Evolutionary conservation across 2,113 vertebrate species (phyloP).

Genomic region (Paralichthys olivaceus): DNA sequence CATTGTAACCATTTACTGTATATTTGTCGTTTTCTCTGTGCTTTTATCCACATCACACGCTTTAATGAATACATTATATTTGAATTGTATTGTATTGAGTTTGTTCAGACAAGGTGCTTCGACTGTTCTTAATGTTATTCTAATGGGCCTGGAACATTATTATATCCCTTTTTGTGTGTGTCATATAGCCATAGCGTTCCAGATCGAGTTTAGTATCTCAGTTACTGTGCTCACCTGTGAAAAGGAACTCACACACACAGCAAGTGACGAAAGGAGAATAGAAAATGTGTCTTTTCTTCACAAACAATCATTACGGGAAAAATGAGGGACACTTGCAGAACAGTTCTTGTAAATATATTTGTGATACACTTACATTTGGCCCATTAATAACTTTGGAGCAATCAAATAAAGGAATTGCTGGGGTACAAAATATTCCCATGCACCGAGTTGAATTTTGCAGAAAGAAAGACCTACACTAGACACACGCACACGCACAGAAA

Average conservation of each 20-base stretch:
- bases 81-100: background rate
- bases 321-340: slow-evolving; percentile 28
- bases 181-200: slow-evolving; percentile 4
- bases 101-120: background rate
- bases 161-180: slow-evolving; percentile 13
- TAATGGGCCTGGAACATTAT: slow-evolving; percentile 1
- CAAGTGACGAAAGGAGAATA: slow-evolving; percentile 10
- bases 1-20: too few relatives aligned
- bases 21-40: too few relatives aligned
- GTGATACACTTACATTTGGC: slow-evolving; percentile 11
- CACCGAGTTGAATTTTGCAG: slow-evolving; percentile 22
- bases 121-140: slow-evolving; percentile 8
- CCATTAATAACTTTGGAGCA: slow-evolving; percentile 29
- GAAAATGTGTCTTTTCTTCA: slow-evolving; percentile 16
- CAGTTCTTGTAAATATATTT: slow-evolving; percentile 17
- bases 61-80: background rate
- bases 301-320: slow-evolving; percentile 20
- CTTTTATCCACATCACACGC: background rate
- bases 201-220: slow-evolving; percentile 15
- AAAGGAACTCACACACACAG: slow-evolving; percentile 11
- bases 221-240: slow-evolving; percentile 33
- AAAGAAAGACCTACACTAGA: background rate
- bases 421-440: slow-evolving; percentile 13
- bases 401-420: slow-evolving; percentile 18
- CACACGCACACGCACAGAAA: slow-evolving; percentile 27